A percentile compares a stretch with the other conserved stretches of the same genome.
These are phyloP conservation scores for Platysteira castanea DNA, from an alignment of 2,113 vertebrate genomes.

Conservation along the genomic window DNA sequence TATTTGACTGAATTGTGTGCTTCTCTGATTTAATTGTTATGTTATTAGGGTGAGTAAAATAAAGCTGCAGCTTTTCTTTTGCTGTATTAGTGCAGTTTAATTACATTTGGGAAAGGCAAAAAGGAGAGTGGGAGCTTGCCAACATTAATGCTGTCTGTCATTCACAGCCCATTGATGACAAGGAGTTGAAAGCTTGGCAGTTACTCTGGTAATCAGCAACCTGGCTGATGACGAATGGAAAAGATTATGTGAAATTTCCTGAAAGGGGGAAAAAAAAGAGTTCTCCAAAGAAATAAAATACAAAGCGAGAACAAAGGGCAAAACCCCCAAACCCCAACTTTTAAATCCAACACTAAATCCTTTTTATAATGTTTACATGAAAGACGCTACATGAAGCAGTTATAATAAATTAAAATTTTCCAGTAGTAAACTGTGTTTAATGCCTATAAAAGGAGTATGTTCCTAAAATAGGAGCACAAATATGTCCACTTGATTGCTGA, in stretches of 20 bases:
- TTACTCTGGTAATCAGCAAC: slow-evolving; percentile 69
- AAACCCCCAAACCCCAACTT: background rate
- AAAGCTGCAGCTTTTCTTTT: slow-evolving; percentile 65
- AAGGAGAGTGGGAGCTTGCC: slow-evolving; percentile 67
- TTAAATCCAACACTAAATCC: background rate
- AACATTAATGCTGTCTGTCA: slow-evolving; percentile 72
- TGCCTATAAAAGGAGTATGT: background rate
- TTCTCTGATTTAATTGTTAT: slow-evolving; percentile 50
- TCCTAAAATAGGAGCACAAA: slow-evolving; percentile 17
- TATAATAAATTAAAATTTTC: slow-evolving; percentile 7
- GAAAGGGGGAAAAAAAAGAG: background rate
- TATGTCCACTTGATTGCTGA: slow-evolving; percentile 10
- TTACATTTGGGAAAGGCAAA: slow-evolving; percentile 69
- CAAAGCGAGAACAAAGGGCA: slow-evolving; percentile 54
- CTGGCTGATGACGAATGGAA: slow-evolving; percentile 69
- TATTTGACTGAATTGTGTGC: slow-evolving; percentile 39
- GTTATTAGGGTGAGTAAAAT: slow-evolving; percentile 61
- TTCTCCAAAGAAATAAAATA: slow-evolving; percentile 48
- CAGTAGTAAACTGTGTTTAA: background rate
- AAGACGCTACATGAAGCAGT: background rate
- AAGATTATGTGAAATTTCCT: slow-evolving; percentile 65
- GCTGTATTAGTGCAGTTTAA: slow-evolving; percentile 61
- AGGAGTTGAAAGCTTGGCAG: slow-evolving; percentile 73
- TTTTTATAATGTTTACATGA: slow-evolving; percentile 4
- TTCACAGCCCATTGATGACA: slow-evolving; percentile 71